Evolutionary conservation across 2,113 vertebrate species (phyloP), one percentile per base, ranked within the genome.

Genomic region (Petroica traversi): DNA sequence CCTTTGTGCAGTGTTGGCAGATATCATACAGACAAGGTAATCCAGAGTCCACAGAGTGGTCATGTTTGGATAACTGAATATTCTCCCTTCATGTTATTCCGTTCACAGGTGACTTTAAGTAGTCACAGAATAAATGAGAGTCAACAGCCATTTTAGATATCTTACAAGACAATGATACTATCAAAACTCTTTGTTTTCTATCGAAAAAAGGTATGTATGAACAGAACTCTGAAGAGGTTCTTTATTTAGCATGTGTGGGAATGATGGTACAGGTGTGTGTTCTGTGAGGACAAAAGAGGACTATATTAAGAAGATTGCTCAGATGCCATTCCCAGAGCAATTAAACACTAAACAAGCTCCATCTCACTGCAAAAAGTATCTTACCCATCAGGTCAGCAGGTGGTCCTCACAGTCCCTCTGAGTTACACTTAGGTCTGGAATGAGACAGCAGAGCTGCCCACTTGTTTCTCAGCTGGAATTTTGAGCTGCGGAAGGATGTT

Each of bases 191-290:
- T 75, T 82, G 13, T 3, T 87, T 91, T 87, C 36, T 88, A 51
- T 62, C 29, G 9, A 46, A 57, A 58, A 66, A n/a, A 34, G 0
- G 13, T 46, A 43, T 3, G 1, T 49, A 57, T 57, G 57, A 79
- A 25, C 66, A 96, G 62, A 95, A 75, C 28, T 73, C 66, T 89
- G 49, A 72, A 85, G 41, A 67, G 33, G 49, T 88, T 9, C 75
- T 93, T 92, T 92, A 72, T 84, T 91, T 95, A 89, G 74, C 26
- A 15, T 11, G 14, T 89, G 80, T 89, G 54, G 84, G 87, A 64
- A 40, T 82, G 41, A 58, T 85, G 74, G 74, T 76, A 68, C 54
- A 95, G 62, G 46, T 94, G 66, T 36, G 43, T 79, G 46, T 49
- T 95, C 84, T 88, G 23, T 84, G 85, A 82, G 78, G 54, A 76